phyloP scores from a whole-genome alignment of 2,797 vertebrate genomes.

The Crax fasciolata region DNA sequence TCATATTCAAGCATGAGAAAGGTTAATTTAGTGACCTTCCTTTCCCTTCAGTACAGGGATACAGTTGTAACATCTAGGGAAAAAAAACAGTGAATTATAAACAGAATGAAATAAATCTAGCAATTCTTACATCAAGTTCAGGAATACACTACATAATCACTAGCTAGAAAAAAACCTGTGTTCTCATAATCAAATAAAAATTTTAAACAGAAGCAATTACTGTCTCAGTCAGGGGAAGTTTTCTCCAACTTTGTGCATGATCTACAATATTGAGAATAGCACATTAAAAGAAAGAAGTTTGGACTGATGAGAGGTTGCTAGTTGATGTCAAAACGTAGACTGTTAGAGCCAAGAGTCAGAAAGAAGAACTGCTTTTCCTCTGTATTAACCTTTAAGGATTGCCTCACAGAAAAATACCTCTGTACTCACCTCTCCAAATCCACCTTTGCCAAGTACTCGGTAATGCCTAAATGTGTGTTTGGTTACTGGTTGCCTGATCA shows the following conservation, averaged over 20 bases:
- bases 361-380: not conserved
- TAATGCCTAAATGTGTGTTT: constrained; percentile 96
- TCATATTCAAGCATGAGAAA: not conserved
- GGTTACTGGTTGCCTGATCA: constrained; percentile 92
- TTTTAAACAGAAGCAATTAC: not conserved
- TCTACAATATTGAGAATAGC: not conserved
- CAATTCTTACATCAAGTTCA: not conserved
- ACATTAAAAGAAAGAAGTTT: not conserved
- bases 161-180: not conserved
- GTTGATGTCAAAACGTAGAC: not conserved
- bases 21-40: not conserved
- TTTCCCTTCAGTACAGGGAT: not conserved
- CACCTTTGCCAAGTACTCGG: constrained; percentile 95
- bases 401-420: not conserved
- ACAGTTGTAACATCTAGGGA: not conserved
- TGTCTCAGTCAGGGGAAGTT: not conserved
- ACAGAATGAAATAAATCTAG: not conserved
- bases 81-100: not conserved
- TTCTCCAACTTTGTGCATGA: not conserved
- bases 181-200: not conserved
- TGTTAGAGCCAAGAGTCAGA: not conserved
- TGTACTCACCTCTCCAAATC: constrained; percentile 94
- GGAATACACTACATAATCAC: not conserved
- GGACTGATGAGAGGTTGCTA: not conserved
- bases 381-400: not conserved